Percentiles rank a stretch among this genome's conserved stretches.
Evolutionary conservation across 2,113 vertebrate genomes (phyloP).

Genomic region (Lipophrys pholis): DNA sequence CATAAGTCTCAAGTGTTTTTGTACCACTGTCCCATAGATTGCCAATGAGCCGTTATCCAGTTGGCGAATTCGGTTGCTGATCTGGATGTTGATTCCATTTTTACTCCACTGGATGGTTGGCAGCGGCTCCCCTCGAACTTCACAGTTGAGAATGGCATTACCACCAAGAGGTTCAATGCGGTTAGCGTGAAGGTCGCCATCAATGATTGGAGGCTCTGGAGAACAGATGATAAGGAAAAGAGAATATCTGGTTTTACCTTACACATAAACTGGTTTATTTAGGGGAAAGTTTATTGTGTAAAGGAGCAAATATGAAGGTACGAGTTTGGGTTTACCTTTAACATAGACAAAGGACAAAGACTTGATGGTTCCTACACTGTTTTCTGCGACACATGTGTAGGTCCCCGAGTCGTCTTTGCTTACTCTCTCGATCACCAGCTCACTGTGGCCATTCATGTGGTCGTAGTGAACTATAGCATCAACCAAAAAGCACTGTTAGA

Average conservation of each 20-base stretch:
- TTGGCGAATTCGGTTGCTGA: constrained; percentile 88
- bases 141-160: constrained; percentile 92
- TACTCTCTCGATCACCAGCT: constrained; percentile 91
- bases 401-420: constrained; percentile 93
- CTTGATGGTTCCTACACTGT: constrained; percentile 89
- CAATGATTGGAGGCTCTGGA: constrained; percentile 95
- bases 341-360: constrained; percentile 92
- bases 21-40: constrained; percentile 94
- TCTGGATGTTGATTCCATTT: constrained; percentile 86
- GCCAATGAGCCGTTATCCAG: constrained; percentile 94
- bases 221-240: neutral
- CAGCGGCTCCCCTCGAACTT: constrained; percentile 93
- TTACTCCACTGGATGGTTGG: constrained; percentile 95
- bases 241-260: neutral
- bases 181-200: constrained; percentile 89
- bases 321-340: constrained; percentile 85
- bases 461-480: constrained; percentile 84
- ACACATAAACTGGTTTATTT: neutral
- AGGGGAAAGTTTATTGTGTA: neutral
- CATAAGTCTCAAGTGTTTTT: constrained; percentile 36
- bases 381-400: constrained; percentile 93
- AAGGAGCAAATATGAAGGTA: neutral
- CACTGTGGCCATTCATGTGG: constrained; percentile 86
- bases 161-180: constrained; percentile 92
- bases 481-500: neutral